Evolutionary conservation across 2,113 vertebrate genomes (phyloP).

Genomic region (Propithecus coquereli): DNA sequence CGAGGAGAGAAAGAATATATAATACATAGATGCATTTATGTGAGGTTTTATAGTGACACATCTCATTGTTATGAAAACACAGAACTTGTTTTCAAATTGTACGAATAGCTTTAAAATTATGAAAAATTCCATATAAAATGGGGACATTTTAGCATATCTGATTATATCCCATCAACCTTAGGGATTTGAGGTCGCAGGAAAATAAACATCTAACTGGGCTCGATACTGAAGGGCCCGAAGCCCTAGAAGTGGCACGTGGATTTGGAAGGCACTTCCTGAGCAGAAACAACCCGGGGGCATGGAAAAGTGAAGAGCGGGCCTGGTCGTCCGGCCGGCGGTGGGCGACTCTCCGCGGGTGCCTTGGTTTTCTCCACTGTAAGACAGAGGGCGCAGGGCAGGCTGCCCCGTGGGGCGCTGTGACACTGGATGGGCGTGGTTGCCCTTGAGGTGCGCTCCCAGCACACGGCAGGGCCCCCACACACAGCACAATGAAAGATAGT

Average conservation of each 20-base stretch:
- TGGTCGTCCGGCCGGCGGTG: no score
- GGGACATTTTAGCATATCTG: neutral
- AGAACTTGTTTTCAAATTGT: neutral
- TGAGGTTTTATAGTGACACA: neutral
- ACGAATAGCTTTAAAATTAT: neutral
- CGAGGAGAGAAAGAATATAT: neutral
- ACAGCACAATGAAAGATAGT: neutral
- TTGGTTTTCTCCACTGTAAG: no score
- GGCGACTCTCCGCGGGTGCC: neutral
- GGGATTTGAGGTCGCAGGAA: neutral
- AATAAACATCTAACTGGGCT: neutral
- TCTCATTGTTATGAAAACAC: neutral
- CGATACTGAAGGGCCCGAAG: no score
- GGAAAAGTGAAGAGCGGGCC: no score
- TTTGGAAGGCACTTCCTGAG: neutral
- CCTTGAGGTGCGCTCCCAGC: neutral
- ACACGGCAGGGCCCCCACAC: neutral
- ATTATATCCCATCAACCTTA: neutral
- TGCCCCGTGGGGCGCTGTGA: rapidly evolving
- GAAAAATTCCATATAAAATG: neutral
- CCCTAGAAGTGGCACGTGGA: neutral
- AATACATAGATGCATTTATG: neutral
- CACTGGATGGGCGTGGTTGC: no score
- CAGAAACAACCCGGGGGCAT: neutral
- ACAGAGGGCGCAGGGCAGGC: rapidly evolving